Evolutionary conservation across 2,888 invertebrate species (phyloP), one percentile per base, ranked within the genome.

Genomic region (Rhabditoides inermis): DNA sequence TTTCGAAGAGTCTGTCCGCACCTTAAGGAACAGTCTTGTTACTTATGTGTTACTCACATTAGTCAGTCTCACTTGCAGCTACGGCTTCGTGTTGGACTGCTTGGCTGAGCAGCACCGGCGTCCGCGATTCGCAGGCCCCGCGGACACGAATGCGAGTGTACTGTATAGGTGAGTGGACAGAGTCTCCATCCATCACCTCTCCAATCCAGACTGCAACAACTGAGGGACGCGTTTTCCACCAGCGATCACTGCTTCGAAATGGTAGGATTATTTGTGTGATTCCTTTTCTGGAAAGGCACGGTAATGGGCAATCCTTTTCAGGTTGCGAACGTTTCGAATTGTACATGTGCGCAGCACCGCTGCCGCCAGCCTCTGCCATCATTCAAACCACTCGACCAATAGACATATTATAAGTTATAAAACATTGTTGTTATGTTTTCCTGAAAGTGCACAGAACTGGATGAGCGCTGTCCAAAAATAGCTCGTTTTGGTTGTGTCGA

Each of bases 271-370:
- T n/a, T 6, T 3, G 3, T 23, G 40, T 23, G 22, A 20, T 28
- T 42, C 39, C 7, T n/a, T 7, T 10, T 7, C n/a, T 39, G 6
- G 6, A 39, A 12, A 20, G 12, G n/a, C 6, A 39, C 6, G 15
- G n/a, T 39, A 20, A 12, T 6, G 20, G 39, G 7, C n/a, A 39
- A 39, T 39, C n/a, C 7, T 7, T 12, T 10, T 6, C 7, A 39
- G 15, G 7, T 12, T n/a, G 57, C 61, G 15, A 70, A 72, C 45
- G 57, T 64, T 15, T 69, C 70, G 23, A 65, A 62, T n/a, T 73
- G 73, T 51, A 68, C 69, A 22, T 73, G 73, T 53, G 49, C 61
- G 15, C 65, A 71, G 35, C 73, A 73, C 51, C 58, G 70, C 15
- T 73, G 73, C 46, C 18, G n/a, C 12, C n/a, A n/a, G n/a, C n/a